These are phyloP conservation scores for Vulpes vulpes DNA, from an alignment of 2,113 vertebrate species.

Conservation along the genomic window DNA sequence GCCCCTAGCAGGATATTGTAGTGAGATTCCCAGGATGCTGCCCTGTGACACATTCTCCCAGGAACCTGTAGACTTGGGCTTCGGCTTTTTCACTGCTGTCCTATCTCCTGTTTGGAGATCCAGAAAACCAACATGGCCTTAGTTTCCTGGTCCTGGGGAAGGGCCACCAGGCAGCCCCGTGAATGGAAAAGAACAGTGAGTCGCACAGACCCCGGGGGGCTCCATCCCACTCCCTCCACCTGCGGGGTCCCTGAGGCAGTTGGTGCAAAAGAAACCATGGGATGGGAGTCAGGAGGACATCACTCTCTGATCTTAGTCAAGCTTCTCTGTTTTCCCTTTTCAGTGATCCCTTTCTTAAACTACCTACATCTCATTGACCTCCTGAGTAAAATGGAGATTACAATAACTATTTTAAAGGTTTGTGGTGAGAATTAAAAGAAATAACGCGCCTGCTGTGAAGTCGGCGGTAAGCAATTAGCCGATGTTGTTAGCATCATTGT, in stretches of 20 bases:
- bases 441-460: neutral
- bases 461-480: neutral
- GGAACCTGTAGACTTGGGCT: neutral
- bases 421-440: slow-evolving; percentile 19
- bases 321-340: neutral
- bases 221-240: neutral
- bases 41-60: neutral
- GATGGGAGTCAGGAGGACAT: neutral
- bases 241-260: neutral
- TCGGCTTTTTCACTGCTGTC: neutral
- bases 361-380: neutral
- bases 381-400: neutral
- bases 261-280: neutral
- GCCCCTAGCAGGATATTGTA: neutral
- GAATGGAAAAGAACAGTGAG: neutral
- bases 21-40: neutral
- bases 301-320: neutral
- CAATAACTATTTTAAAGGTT: neutral
- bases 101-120: neutral
- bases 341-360: neutral
- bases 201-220: neutral
- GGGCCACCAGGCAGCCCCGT: neutral
- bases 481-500: too few species aligned
- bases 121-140: neutral
- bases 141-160: neutral